Base-by-base conservation (phyloP, 2,888 invertebrate species). In the Galerucella nymphaeae region DNA sequence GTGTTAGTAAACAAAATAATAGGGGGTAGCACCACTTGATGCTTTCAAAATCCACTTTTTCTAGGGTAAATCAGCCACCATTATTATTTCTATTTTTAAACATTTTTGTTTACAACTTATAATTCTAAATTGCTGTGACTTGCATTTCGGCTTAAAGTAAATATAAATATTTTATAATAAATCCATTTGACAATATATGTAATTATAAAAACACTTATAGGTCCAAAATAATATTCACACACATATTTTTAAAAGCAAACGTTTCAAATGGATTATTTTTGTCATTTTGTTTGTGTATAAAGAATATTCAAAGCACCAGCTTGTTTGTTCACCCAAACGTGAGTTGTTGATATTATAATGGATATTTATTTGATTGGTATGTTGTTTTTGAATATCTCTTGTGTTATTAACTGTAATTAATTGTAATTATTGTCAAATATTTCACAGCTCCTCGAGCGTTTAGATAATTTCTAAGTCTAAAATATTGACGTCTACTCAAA, bases 311-410 rank as follows among this genome's bases (percentile, higher is more conserved):
- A 16, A 53, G 53, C 10, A 53, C 9, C 2, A 18, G 53, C 16
- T 53, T 53, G 10, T 53, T 53, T 53, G 53, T 53, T 10, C 16
- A 16, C 18, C 53, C 18, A 53, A 9, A 53, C 16, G 53, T 9
- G 16, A 53, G 53, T 53, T 53, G 53, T 53, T 53, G 53, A 53
- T 53, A 16, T 53, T 16, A 53, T 53, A 18, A 53, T 53, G 18
- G 53, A 10, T 53, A 53, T 53, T 53, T 53, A 53, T 11, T 16
- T 53, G n/a, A 53, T 16, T 16, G 53, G 18, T 53, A 18, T 53
- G 53, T 53, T 53, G 53, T 53, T 16, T 53, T 53, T 18, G 16
- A 53, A 53, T 53, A 18, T 53, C 9, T 53, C 10, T 53, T 2
- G 10, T 6, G 16, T 53, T 2, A 53, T 53, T n/a, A 53, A 16